phyloP scores from a whole-genome alignment of 64 coral and sea anemone genomes.

The Anthopleura sola region DNA sequence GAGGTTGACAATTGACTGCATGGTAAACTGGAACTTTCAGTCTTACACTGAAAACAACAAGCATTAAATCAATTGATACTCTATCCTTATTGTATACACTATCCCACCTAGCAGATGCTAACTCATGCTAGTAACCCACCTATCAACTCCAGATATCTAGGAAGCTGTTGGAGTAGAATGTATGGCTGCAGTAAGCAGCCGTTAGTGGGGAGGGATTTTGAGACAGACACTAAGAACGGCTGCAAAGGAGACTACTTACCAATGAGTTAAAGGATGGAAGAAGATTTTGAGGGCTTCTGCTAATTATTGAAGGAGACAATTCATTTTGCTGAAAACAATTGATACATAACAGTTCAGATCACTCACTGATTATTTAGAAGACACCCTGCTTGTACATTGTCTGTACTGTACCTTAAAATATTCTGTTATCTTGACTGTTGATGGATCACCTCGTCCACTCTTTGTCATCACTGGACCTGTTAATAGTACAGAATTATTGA shows the following conservation, averaged over 20 bases:
- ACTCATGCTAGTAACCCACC: too few species aligned
- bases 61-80: neutral
- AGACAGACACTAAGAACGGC: too few species aligned
- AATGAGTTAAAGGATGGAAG: conserved; percentile 51
- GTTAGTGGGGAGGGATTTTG: too few species aligned
- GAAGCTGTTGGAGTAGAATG: too few species aligned
- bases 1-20: neutral
- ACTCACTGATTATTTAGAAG: too few species aligned
- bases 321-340: conserved; percentile 2
- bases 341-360: neutral
- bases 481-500: neutral
- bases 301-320: neutral
- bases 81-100: too few species aligned
- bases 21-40: conserved; percentile 8
- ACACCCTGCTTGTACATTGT: too few species aligned
- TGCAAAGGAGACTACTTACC: conserved; percentile 31
- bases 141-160: too few species aligned
- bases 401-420: conserved; percentile 66
- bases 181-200: too few species aligned
- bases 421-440: conserved; percentile 53
- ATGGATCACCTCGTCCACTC: conserved; percentile 5
- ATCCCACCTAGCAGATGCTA: too few species aligned
- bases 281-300: conserved; percentile 59
- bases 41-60: neutral
- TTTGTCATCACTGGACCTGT: neutral